phyloP scores from a whole-genome alignment of 2,797 vertebrate genomes.

The Tenualosa ilisha region DNA sequence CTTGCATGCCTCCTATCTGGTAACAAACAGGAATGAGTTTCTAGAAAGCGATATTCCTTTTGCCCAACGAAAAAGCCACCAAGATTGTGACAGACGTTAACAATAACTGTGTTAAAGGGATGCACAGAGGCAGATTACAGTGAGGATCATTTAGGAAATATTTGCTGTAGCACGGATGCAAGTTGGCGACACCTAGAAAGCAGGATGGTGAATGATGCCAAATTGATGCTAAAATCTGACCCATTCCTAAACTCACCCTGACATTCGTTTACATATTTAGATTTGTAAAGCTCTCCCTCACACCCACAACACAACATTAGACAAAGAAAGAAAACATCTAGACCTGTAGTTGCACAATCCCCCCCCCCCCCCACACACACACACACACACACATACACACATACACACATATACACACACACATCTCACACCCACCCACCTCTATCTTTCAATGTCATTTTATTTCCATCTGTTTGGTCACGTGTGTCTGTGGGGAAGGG shows the following conservation, averaged over 20 bases:
- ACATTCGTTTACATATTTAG: too few relatives aligned
- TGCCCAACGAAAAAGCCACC: too few relatives aligned
- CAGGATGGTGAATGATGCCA: neutral
- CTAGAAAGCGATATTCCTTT: too few relatives aligned
- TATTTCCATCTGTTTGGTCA: constrained; percentile 45
- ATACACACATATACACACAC: too few relatives aligned
- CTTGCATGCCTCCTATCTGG: too few relatives aligned
- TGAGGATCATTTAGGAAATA: neutral
- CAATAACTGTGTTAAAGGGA: too few relatives aligned
- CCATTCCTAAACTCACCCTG: neutral
- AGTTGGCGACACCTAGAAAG: neutral
- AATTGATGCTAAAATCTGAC: neutral
- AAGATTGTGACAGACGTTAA: too few relatives aligned
- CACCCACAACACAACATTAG: too few relatives aligned
- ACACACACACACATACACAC: too few relatives aligned
- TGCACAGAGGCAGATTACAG: neutral
- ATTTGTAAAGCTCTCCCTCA: too few relatives aligned
- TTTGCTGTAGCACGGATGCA: neutral
- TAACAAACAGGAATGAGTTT: too few relatives aligned
- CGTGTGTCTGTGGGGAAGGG: constrained; percentile 30
- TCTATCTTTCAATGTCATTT: constrained; percentile 19
- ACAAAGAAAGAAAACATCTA: neutral
- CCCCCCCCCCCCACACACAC: neutral
- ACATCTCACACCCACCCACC: too few relatives aligned
- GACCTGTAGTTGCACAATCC: constrained; percentile 20